These are phyloP conservation scores for Mus minutoides DNA, from an alignment of 2,797 vertebrate genomes.

Conservation along the genomic window DNA sequence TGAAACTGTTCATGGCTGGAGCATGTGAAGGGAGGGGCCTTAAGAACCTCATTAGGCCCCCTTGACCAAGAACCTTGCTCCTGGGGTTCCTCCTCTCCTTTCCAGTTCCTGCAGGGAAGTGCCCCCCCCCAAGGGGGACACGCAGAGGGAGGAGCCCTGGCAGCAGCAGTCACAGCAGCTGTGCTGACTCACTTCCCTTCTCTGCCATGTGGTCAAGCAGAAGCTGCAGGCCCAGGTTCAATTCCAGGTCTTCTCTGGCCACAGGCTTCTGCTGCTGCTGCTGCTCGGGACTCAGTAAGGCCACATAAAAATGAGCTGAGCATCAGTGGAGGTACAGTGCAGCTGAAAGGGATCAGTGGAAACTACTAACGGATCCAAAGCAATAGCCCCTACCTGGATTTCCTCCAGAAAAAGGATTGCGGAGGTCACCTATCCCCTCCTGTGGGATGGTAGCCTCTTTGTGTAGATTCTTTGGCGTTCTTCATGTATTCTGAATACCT, in stretches of 20 bases:
- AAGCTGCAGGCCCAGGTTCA: neutral
- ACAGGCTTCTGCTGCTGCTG: neutral
- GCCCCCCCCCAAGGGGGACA: neutral
- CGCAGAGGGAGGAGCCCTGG: neutral
- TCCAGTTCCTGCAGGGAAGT: neutral
- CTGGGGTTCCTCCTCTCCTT: neutral
- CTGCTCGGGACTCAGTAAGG: neutral
- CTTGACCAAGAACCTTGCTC: neutral
- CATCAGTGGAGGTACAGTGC: neutral
- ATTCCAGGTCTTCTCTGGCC: neutral
- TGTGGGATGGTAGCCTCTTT: neutral
- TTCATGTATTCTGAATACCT: neutral
- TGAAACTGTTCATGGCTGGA: neutral
- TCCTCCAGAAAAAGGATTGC: neutral
- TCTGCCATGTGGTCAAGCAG: neutral
- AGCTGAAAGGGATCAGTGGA: rapidly evolving
- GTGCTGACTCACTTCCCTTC: slow-evolving; percentile 47
- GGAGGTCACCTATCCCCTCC: neutral
- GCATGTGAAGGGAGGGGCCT: neutral
- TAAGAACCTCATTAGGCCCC: neutral
- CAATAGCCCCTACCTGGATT: neutral
- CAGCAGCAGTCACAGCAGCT: too few relatives aligned
- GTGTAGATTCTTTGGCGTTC: neutral
- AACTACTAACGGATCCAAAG: neutral
- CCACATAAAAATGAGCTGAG: neutral